Base-by-base conservation (phyloP, 2,797 vertebrate genomes). In the Kryptopterus vitreolus region DNA sequence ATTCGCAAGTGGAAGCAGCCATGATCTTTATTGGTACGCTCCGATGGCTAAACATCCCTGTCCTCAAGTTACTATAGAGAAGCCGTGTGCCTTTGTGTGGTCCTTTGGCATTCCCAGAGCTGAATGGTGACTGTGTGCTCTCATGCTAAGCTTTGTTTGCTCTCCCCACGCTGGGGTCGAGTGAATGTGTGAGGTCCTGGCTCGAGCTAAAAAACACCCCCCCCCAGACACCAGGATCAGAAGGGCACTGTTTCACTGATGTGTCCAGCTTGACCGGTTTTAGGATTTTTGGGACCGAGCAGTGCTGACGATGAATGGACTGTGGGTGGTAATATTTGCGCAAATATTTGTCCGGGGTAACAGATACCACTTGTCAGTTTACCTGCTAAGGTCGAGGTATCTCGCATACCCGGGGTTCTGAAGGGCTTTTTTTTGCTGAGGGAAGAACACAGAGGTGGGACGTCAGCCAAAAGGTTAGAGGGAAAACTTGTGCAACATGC, bases 61-160 rank as follows among this genome's bases (percentile, higher is more conserved):
- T 33, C 11, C 58, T 61, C 11, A 62, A 10, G 35, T 52, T 38
- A 29, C 58, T 69, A 20, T 22, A 22, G 43, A 35, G 65, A 31
- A 8, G 22, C 46, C 29, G 55, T 59, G 43, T 77, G 76, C 38
- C 38, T 77, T 63, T 77, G 75, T 78, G 69, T 70, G 69, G 75
- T 82, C 65, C 74, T 31, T 70, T 22, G 13, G 63, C 24, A 24
- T 76, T 31, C 20, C 22, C 53, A 15, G 43, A 22, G 15, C 73
- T 86, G 74, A 86, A 84, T 76, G 71, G 57, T 52, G 77, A 58
- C 80, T 82, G 85, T 86, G 82, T 86, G 82, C 77, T 86, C 82
- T 62, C 53, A 50, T 43, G 15, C 73, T 61, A 70, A 43, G 62
- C 50, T 31, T 75, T 83, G 80, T 85, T 83, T 85, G 73, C 82